Conservation (phyloP, 1,140 invertebrate species). For the Ladona fulva region DNA sequence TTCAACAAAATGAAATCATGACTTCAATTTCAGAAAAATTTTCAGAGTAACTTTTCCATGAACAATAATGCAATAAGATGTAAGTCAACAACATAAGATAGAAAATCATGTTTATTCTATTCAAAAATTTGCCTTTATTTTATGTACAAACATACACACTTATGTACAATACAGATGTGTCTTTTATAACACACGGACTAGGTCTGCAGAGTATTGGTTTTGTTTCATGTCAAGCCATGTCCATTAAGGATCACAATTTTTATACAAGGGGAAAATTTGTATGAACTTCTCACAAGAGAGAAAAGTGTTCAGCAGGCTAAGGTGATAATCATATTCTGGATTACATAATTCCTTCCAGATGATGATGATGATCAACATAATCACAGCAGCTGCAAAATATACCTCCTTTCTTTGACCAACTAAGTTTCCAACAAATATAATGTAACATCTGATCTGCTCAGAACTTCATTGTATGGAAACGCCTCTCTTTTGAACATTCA, state of each 20-base stretch:
- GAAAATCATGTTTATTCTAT: not conserved
- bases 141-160: constrained; percentile 10
- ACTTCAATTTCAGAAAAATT: no score
- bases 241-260: constrained; percentile 2
- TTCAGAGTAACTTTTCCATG: no score
- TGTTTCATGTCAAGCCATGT: constrained; percentile 9
- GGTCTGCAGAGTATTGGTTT: constrained; percentile 3
- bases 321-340: constrained; percentile 8
- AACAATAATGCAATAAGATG: no score
- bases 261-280: constrained; percentile 2
- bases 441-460: no score
- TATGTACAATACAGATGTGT: constrained; percentile 7
- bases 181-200: constrained; percentile 9
- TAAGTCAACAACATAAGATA: not conserved
- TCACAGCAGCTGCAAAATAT: not conserved
- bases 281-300: constrained; percentile 5
- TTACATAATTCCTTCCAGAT: not conserved
- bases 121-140: not conserved
- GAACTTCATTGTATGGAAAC: no score
- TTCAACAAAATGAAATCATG: no score
- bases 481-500: no score
- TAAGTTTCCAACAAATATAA: not conserved
- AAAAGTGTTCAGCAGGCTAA: not conserved
- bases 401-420: not conserved
- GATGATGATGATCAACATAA: not conserved